Percentiles rank a stretch among this genome's conserved stretches.
These are phyloP conservation scores for Hypercompe scribonia DNA, from an alignment of 2,888 invertebrate species.

Conservation along the genomic window DNA sequence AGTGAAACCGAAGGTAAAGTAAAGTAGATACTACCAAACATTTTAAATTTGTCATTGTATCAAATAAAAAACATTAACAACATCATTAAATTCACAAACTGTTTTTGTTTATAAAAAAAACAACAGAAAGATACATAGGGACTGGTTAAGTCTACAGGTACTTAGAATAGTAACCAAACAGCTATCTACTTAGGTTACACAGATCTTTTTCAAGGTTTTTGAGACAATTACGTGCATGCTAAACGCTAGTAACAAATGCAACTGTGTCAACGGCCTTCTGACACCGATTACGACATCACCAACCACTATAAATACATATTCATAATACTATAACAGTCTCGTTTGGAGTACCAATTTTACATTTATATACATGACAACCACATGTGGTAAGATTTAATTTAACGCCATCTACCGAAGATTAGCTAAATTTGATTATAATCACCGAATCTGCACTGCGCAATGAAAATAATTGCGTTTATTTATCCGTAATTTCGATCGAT, in stretches of 20 bases:
- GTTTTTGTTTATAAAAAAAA: too few species aligned
- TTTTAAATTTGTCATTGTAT: too few species aligned
- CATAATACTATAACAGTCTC: background rate
- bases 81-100: too few species aligned
- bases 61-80: too few species aligned
- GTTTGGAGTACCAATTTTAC: background rate
- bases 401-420: background rate
- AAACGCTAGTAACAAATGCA: constrained; percentile 29
- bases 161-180: background rate
- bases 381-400: background rate
- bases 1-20: too few species aligned
- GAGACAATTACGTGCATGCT: constrained; percentile 23
- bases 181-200: background rate
- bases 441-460: background rate
- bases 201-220: constrained; percentile 31
- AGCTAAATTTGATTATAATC: background rate
- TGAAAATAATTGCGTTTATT: background rate
- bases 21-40: too few species aligned
- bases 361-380: too few species aligned
- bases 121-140: background rate
- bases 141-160: background rate
- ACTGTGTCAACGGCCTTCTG: constrained; percentile 32
- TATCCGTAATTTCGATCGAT: background rate
- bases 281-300: constrained; percentile 1
- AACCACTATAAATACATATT: background rate